Evolutionary conservation across 2,113 vertebrate species (phyloP).

Genomic region (Marcusenius ussheri): DNA sequence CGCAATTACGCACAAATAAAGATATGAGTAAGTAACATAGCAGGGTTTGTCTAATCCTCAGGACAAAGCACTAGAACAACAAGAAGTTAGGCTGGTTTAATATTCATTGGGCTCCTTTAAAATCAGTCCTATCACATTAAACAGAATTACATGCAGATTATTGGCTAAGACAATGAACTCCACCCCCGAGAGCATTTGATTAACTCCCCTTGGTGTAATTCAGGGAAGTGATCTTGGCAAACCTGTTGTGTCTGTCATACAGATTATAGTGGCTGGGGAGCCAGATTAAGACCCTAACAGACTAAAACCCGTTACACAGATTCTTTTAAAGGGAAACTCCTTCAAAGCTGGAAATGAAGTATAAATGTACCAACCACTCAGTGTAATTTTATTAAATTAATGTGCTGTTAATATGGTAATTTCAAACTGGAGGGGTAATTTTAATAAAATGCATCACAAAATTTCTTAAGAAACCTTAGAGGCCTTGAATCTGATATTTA

Average conservation of each 20-base stretch:
- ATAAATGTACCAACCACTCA: not conserved
- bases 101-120: not conserved
- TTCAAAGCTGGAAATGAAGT: not conserved
- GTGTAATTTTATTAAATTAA: not conserved
- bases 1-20: not conserved
- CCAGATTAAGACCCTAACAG: not conserved
- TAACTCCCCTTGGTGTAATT: not conserved
- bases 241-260: not conserved
- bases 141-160: constrained; percentile 8
- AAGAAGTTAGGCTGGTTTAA: not conserved
- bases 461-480: not conserved
- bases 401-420: not conserved
- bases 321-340: not conserved
- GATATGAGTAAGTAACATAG: not conserved
- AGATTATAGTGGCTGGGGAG: not conserved
- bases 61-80: not conserved
- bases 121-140: not conserved
- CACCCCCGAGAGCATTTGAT: not conserved
- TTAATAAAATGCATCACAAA: not conserved
- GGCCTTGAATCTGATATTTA: not conserved
- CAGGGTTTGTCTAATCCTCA: not conserved
- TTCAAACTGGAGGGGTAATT: not conserved
- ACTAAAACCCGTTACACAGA: not conserved
- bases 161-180: not conserved
- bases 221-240: not conserved